Evolutionary conservation across 2,888 invertebrate genomes (phyloP), one percentile per base, ranked within the genome.

Genomic region (Automeris io): DNA sequence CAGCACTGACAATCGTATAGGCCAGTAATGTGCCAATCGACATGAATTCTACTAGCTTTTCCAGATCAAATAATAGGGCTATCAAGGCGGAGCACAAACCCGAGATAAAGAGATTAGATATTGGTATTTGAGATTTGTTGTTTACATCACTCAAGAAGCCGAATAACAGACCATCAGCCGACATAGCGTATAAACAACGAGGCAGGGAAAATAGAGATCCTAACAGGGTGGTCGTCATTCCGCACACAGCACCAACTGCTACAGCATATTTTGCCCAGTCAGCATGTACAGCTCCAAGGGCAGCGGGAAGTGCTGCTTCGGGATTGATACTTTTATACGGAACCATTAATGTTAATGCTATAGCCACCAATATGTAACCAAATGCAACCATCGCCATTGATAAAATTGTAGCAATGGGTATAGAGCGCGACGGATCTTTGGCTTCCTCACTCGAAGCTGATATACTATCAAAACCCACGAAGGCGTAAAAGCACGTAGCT

Each of bases 1-100:
- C 93, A 8, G 95, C 95, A 47, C 96, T 95, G 2, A 97, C 97
- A 46, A 97, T 95, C 1, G 96, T 96, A 68, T 97, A 97, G 0
- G 96, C 95, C 54, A 95, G 73, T 35, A 96, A 83, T 0, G 95
- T 95, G 0, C 95, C 95, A 59, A 97, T 97, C 1, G 96, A 96
- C 95, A 97, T 96, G 66, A 97, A 96, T 66, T 97, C 96, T 0
- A 97, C 96, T 26, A 97, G 83, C 51, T 95, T 95, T 54, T 95
- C 92, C 51, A 97, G 88, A 74, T 97, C 96, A 60, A 97, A 95
- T 23, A 96, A 70, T 25, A 97, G 76, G 3, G 97, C 96, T 46
- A 97, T 91, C 0, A 93, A 39, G 1, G 93, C 94, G 33, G 94
- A 93, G 18, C 91, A 81, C 9, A 93, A 46, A 0, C 95, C 95